Conservation (phyloP, 2,888 invertebrate genomes). For the Ypsolopha sequella region DNA sequence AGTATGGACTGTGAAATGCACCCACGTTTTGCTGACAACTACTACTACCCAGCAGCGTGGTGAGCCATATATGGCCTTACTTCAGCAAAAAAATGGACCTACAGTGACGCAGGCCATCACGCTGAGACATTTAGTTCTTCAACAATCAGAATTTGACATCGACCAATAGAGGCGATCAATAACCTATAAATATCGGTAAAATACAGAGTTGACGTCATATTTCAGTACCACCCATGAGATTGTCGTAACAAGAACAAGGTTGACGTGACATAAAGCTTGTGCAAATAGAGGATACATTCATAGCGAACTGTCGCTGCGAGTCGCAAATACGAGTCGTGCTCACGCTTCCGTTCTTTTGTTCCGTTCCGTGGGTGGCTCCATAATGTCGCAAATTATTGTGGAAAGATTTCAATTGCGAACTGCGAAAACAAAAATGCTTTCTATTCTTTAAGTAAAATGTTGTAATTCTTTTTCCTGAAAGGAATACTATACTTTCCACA, state of each 20-base stretch:
- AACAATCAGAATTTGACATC: no score
- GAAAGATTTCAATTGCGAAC: neutral
- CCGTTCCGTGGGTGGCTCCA: neutral
- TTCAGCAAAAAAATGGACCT: no score
- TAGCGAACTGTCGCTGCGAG: slow-evolving; percentile 6
- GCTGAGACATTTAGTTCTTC: no score
- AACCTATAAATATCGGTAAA: no score
- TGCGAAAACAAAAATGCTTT: neutral
- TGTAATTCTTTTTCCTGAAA: neutral
- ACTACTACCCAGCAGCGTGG: no score
- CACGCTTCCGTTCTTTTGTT: slow-evolving; percentile 4
- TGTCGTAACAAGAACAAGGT: slow-evolving; percentile 1
- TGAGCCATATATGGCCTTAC: no score
- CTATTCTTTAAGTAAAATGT: neutral
- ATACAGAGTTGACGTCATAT: no score
- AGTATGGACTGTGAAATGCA: no score
- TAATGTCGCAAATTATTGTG: neutral
- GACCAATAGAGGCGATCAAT: no score
- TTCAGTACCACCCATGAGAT: slow-evolving; percentile 1
- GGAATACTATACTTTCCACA: neutral
- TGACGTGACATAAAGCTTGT: slow-evolving; percentile 5
- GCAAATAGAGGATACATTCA: slow-evolving; percentile 4
- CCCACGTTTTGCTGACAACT: neutral
- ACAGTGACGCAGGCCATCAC: no score
- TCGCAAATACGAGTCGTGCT: no score